Evolutionary conservation across 1,140 invertebrate genomes (phyloP).

Genomic region (Panagrolaimus sp.): DNA sequence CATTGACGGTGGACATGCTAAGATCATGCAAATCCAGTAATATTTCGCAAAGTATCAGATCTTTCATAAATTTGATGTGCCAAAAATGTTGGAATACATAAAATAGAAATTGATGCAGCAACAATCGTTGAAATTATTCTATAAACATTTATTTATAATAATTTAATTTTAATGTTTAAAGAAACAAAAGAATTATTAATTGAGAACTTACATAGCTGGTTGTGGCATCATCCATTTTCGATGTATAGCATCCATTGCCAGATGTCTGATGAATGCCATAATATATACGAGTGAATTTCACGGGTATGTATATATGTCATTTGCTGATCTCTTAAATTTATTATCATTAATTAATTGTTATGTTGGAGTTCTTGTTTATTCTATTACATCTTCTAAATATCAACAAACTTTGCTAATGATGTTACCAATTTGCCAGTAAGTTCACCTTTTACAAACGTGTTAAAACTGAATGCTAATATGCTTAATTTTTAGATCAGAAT

Average conservation of each 20-base stretch:
- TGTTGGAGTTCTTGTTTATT: slow-evolving; percentile 20
- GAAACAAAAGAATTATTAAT: background rate
- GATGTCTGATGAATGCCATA: slow-evolving; percentile 44
- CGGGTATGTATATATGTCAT: slow-evolving; percentile 16
- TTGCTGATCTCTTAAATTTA: slow-evolving; percentile 24
- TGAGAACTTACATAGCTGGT: slow-evolving; percentile 21
- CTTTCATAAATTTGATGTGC: slow-evolving; percentile 28
- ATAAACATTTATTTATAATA: background rate
- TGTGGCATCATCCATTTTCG: slow-evolving; percentile 40
- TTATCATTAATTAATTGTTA: slow-evolving; percentile 28
- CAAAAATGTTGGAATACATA: slow-evolving; percentile 39
- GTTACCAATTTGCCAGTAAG: slow-evolving; percentile 6
- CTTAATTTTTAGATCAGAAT: too few relatives aligned
- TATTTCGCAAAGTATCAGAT: background rate
- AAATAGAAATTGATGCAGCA: slow-evolving; percentile 25
- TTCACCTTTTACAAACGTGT: background rate
- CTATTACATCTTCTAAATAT: slow-evolving; percentile 19
- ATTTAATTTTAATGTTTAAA: too few relatives aligned
- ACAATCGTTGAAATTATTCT: slow-evolving; percentile 17
- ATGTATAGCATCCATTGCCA: slow-evolving; percentile 32
- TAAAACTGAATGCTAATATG: too few relatives aligned
- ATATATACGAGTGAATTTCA: background rate
- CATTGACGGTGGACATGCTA: too few relatives aligned
- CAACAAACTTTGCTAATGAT: slow-evolving; percentile 16
- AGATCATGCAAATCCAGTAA: too few relatives aligned